These are phyloP conservation scores for Daboia siamensis DNA, from an alignment of 2,113 vertebrate species.

Conservation along the genomic window DNA sequence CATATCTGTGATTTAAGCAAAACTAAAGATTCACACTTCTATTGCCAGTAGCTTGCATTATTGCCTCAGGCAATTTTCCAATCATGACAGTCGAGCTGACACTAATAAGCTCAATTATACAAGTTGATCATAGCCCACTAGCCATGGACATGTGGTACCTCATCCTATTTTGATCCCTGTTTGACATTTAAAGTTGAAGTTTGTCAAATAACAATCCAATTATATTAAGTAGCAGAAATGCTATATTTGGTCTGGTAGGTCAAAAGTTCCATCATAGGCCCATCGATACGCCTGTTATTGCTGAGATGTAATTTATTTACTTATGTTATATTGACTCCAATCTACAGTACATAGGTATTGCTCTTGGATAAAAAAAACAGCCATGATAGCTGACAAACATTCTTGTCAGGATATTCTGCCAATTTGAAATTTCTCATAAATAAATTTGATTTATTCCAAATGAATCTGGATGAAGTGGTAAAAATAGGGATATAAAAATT, in stretches of 20 bases:
- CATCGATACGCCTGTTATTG: not conserved
- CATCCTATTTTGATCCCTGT: not conserved
- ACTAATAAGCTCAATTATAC: not conserved
- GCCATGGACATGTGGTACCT: not conserved
- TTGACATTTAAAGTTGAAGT: not conserved
- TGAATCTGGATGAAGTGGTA: not conserved
- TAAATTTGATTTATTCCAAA: not conserved
- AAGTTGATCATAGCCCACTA: not conserved
- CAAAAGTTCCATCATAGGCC: not conserved
- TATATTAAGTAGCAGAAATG: not conserved
- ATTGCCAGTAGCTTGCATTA: not conserved
- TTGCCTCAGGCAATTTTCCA: not conserved
- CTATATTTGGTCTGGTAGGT: not conserved
- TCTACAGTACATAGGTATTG: not conserved
- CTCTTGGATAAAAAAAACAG: not conserved
- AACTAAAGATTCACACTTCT: not conserved
- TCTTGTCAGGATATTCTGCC: not conserved
- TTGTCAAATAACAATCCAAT: not conserved
- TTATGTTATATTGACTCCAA: not conserved
- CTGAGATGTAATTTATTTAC: not conserved
- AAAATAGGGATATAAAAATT: not conserved
- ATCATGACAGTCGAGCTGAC: not conserved
- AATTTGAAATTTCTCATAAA: not conserved
- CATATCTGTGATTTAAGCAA: not conserved
- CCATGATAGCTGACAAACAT: not conserved